Base-by-base conservation (phyloP, 2,113 vertebrate species). In the Psophia crepitans region DNA sequence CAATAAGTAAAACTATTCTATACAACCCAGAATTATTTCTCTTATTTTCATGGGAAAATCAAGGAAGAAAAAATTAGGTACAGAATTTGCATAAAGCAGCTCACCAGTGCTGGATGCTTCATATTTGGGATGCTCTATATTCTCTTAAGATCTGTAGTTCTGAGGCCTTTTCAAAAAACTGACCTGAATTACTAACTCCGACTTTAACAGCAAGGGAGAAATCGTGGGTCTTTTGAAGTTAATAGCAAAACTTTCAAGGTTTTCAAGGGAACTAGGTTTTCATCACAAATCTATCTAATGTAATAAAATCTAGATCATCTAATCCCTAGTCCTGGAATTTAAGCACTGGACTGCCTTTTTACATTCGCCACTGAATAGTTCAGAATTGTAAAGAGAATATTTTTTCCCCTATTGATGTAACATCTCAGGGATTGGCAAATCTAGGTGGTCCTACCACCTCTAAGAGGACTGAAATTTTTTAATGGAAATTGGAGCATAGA, bases 401-500 rank as follows among this genome's bases (percentile, higher is more conserved):
- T 87, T 96, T 88, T 91, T n/a, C 35, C 37, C 43, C 30, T 84
- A 91, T 84, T 96, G 53, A 97, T 92, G 81, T 92, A 91, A 71
- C 28, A 79, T 90, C 88, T 92, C 95, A 87, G 65, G 44, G 70
- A 82, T 5, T 8, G 5, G 64, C 64, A 94, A 96, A 87, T 95
- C 86, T 94, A 93, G 86, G 92, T 95, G 95, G 93, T 95, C 94
- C 41, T 87, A 79, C 83, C 48, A 89, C 73, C 65, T 84, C 70
- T 76, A 87, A 89, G 75, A 87, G 92, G 91, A 69, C 32, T 71
- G 65, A 92, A 76, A 60, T 5, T 69, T 89, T 96, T 89, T 90
- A 91, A 95, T 91, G 84, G 81, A 92, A 95, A 96, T 94, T 76
- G 77, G 89, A 96, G 16, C 94, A 82, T 7, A 96, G 92, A 94